Percentiles rank a stretch among this genome's conserved stretches.
These are phyloP conservation scores for Gallinago paraguaiae DNA, from an alignment of 2,113 vertebrate genomes.

Conservation along the genomic window DNA sequence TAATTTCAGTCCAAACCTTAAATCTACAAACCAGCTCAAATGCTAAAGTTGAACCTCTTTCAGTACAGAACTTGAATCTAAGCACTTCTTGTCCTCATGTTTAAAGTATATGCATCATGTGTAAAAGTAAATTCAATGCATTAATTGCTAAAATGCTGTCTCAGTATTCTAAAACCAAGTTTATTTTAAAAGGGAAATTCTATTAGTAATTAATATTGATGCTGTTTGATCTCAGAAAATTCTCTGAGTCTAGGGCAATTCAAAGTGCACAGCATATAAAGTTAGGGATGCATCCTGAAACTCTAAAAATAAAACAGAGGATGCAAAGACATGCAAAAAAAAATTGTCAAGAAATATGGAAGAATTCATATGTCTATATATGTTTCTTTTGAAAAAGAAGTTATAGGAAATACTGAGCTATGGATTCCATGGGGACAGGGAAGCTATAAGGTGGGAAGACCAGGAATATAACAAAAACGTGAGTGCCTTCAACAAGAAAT, in stretches of 20 bases:
- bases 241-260: conserved; percentile 4
- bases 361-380: not conserved
- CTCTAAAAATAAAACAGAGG: not conserved
- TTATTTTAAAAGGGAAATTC: conserved; percentile 5
- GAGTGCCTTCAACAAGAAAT: not conserved
- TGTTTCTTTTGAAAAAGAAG: not conserved
- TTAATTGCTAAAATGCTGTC: conserved; percentile 15
- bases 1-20: not conserved
- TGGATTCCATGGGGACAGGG: not conserved
- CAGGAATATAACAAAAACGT: conserved; percentile 9
- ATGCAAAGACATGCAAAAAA: not conserved
- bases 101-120: not conserved
- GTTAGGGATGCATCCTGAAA: not conserved
- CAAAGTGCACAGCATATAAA: not conserved
- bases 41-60: not conserved
- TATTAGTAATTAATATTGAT: conserved; percentile 54
- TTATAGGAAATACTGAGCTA: not conserved
- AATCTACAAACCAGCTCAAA: not conserved
- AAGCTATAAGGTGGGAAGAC: conserved; percentile 6
- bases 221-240: conserved; percentile 39
- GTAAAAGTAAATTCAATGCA: not conserved
- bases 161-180: conserved; percentile 15
- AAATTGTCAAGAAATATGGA: not conserved
- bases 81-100: not conserved
- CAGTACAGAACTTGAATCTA: not conserved